Conservation (phyloP, 2,797 vertebrate genomes). For the Coccyzus lansbergi region DNA sequence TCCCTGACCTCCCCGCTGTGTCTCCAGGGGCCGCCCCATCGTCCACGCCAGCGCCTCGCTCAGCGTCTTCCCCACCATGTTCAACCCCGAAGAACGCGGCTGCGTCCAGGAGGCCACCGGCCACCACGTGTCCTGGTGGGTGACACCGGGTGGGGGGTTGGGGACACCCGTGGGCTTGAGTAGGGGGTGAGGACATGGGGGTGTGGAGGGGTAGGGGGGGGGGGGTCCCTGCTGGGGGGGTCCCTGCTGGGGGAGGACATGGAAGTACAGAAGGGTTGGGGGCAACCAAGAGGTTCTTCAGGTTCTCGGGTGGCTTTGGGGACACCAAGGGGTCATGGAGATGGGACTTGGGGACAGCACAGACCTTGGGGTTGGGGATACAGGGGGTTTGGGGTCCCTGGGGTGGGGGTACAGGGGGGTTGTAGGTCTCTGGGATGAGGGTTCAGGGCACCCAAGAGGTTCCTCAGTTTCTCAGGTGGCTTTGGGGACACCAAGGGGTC, state of each 20-base stretch:
- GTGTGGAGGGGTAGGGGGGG: no score
- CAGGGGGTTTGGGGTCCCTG: no score
- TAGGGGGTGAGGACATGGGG: neutral
- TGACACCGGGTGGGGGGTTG: neutral
- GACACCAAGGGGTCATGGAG: neutral
- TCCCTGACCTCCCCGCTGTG: neutral
- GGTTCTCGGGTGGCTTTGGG: neutral
- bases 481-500: no score
- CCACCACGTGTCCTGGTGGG: constrained; percentile 87
- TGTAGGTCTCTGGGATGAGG: no score
- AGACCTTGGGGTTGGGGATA: no score
- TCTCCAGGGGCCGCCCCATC: constrained; percentile 83
- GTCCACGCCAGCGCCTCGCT: constrained; percentile 85
- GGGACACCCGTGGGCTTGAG: no score
- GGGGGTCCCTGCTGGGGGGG: no score
- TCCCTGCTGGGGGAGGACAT: no score
- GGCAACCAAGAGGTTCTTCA: neutral
- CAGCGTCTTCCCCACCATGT: constrained; percentile 86
- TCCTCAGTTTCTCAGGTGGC: no score
- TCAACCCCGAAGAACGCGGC: constrained; percentile 91
- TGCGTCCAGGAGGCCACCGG: constrained; percentile 78
- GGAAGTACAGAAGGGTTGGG: neutral
- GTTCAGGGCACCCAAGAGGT: no score
- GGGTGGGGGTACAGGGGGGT: no score
- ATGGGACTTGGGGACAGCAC: no score